Percentiles rank a stretch among this genome's conserved stretches.
Conservation (phyloP, 2,888 invertebrate genomes). For the Drosophila monieri region DNA sequence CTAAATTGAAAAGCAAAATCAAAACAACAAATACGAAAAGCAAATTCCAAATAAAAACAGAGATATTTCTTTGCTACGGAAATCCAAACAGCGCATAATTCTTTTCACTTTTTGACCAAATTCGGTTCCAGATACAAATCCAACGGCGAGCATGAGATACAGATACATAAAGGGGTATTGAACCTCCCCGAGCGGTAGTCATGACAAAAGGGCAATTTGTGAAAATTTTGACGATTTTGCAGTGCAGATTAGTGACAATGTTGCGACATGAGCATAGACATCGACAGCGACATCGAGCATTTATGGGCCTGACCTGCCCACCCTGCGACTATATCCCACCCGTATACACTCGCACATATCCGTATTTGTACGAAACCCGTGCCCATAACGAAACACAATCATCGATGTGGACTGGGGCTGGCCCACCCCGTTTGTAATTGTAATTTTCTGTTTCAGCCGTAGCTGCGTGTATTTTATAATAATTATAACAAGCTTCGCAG, state of each 20-base stretch:
- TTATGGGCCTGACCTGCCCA: conserved; percentile 79
- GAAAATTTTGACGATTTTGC: conserved; percentile 63
- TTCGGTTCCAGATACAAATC: conserved; percentile 66
- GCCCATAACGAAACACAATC: conserved; percentile 70
- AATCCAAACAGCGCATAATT: conserved; percentile 70
- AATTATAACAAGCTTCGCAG: conserved; percentile 66
- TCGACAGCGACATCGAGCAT: conserved; percentile 37
- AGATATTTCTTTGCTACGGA: conserved; percentile 68
- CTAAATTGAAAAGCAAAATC: conserved; percentile 35
- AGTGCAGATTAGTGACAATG: conserved; percentile 61
- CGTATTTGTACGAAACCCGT: conserved; percentile 13
- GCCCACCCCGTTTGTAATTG: conserved; percentile 67
- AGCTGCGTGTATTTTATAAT: conserved; percentile 54
- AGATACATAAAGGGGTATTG: conserved; percentile 11
- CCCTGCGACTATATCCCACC: conserved; percentile 22
- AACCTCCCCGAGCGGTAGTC: conserved; percentile 22
- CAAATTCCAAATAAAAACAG: conserved; percentile 19
- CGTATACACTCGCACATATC: not conserved
- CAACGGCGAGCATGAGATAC: conserved; percentile 34
- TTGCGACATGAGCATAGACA: conserved; percentile 45
- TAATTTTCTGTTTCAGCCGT: conserved; percentile 41
- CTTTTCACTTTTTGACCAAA: conserved; percentile 76
- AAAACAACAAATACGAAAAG: conserved; percentile 45
- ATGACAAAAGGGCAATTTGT: conserved; percentile 74
- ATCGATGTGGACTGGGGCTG: conserved; percentile 43